Evolutionary conservation across 2,797 vertebrate genomes (phyloP), one percentile per base, ranked within the genome.

Genomic region (Rhinatrema bivittatum): DNA sequence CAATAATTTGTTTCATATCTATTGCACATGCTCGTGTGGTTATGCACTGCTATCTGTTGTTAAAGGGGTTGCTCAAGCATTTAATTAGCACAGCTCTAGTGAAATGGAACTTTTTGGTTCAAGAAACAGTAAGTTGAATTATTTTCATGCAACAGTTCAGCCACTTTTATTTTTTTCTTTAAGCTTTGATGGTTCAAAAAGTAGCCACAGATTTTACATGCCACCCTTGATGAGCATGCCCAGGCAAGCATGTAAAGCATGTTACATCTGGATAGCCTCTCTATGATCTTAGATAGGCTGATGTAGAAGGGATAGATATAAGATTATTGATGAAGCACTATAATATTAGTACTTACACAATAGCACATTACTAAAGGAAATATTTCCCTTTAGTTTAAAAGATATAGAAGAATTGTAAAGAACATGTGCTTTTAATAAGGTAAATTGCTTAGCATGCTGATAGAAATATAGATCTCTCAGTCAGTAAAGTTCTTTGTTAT

Each of bases 61-160:
- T 46, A 35, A 38, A 41, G 17, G 3, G 21, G 6, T 42, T 57
- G 51, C 32, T 67, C 25, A 0, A 58, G 54, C 52, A 67, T 63
- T 55, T 67, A 65, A 65, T 63, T 72, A 5, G 44, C 48, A 43
- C 46, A 65, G 53, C 60, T 47, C 20, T 40, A 60, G 42, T 53
- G 49, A 65, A 34, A 17, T 46, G 52, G 45, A 51, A 40, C 48
- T 50, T 27, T 39, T 49, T 56, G 44, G 56, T 50, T 55, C 36
- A 40, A 37, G 40, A 46, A 35, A 42, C 1, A 46, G 30, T 25
- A 41, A 42, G 62, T 56, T 59, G 53, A 46, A 49, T 26, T 25
- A 16, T 45, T 61, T 44, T 60, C 44, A 43, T 50, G 38, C 45
- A 40, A 34, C 40, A 32, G 2, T 11, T 48, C 5, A 17, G 13